These are phyloP conservation scores for Bombyx mandarina DNA, from an alignment of 1,140 invertebrate genomes.

Conservation along the genomic window DNA sequence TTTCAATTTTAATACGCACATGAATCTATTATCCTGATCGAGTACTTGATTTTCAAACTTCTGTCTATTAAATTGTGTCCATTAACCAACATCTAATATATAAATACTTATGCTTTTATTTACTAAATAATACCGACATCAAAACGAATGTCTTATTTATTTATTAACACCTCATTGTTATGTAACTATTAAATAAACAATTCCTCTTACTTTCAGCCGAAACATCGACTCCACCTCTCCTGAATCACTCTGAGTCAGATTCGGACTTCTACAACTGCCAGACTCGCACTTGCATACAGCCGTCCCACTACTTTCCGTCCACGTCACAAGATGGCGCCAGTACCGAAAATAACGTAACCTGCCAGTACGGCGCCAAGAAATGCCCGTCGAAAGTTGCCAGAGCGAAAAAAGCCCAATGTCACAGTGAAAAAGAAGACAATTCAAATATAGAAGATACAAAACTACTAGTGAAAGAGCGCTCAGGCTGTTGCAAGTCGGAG, in stretches of 20 bases:
- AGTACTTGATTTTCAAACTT: no score
- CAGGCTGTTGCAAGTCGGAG: constrained; percentile 40
- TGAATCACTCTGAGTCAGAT: constrained; percentile 37
- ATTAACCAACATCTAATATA: no score
- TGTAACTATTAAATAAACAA: not conserved
- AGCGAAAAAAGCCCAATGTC: constrained; percentile 27
- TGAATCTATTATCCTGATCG: no score
- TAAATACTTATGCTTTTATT: no score
- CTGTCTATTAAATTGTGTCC: no score
- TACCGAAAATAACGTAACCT: constrained; percentile 26
- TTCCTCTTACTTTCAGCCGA: constrained; percentile 34
- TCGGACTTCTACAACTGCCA: constrained; percentile 50
- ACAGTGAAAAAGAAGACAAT: constrained; percentile 45
- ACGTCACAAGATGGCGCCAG: constrained; percentile 23
- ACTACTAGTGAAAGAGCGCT: constrained; percentile 31
- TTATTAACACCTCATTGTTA: no score
- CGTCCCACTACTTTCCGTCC: constrained; percentile 51
- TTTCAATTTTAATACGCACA: no score
- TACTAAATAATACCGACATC: no score
- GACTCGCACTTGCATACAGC: constrained; percentile 54
- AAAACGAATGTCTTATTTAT: no score
- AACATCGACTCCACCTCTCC: constrained; percentile 43
- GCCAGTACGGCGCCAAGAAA: constrained; percentile 44
- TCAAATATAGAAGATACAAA: constrained; percentile 50
- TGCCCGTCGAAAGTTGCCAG: constrained; percentile 53